Evolutionary conservation across 2,888 invertebrate species (phyloP).

Genomic region (Frankliniella intonsa): DNA sequence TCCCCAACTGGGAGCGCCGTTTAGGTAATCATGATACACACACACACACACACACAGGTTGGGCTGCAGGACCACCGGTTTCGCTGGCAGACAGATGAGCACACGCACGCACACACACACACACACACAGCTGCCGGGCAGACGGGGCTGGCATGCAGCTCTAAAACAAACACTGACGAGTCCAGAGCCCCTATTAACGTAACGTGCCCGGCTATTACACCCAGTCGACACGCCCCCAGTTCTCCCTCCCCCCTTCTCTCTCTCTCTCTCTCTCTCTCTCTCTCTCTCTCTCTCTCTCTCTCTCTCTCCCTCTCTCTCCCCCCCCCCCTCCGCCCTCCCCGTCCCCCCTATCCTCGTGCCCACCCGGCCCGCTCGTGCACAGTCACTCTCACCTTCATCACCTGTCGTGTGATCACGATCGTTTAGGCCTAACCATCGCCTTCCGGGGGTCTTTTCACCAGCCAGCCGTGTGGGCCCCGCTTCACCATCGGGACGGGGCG

Average conservation of each 20-base stretch:
- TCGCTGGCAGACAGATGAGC: no score
- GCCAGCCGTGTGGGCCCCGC: background rate
- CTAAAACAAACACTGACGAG: conserved; percentile 26
- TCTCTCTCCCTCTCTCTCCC: conserved; percentile 10
- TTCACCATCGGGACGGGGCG: background rate
- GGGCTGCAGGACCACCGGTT: background rate
- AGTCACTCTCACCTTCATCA: conserved; percentile 26
- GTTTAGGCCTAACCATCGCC: conserved; percentile 24
- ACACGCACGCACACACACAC: no score
- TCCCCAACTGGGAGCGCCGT: conserved; percentile 15
- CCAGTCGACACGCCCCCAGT: background rate
- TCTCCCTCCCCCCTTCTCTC: background rate
- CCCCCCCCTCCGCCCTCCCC: background rate
- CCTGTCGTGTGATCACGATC: conserved; percentile 26
- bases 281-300: conserved; percentile 12
- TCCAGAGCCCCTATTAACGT: conserved; percentile 24
- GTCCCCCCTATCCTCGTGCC: background rate
- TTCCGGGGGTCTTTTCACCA: conserved; percentile 12
- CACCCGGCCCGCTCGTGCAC: conserved; percentile 11
- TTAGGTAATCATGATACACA: conserved; percentile 19
- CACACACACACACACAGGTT: background rate
- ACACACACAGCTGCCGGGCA: background rate
- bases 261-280: background rate
- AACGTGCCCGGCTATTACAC: conserved; percentile 24
- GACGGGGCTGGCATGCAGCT: conserved; percentile 19